Percentiles rank a stretch among this genome's conserved stretches.
Conservation (phyloP, 2,113 vertebrate species). For the Uropsilus gracilis region DNA sequence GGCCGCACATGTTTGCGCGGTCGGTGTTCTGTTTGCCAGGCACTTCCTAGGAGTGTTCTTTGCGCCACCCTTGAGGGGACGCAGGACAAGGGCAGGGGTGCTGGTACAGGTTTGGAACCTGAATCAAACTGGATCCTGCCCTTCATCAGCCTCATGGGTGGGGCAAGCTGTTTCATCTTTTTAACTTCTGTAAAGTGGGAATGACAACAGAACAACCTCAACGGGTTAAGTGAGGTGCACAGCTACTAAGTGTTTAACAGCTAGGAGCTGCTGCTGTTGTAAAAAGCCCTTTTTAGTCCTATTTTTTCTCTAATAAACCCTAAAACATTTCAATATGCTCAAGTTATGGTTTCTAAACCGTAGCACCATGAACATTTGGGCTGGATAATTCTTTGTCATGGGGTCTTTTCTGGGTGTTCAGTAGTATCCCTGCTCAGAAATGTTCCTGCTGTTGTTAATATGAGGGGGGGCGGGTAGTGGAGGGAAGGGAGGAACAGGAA, state of each 20-base stretch:
- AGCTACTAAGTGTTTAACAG: not conserved
- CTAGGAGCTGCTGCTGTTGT: not conserved
- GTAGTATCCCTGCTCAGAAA: not conserved
- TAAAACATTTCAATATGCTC: not conserved
- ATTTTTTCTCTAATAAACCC: not conserved
- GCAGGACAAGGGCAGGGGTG: not conserved
- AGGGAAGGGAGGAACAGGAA: too few relatives aligned
- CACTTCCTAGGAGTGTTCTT: not conserved
- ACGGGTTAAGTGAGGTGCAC: not conserved
- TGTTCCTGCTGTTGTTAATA: not conserved
- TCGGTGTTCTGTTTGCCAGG: not conserved
- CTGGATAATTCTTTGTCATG: not conserved
- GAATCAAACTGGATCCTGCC: not conserved
- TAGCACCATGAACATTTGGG: not conserved
- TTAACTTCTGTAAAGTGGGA: not conserved
- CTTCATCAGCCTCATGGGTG: not conserved
- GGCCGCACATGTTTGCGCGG: not conserved
- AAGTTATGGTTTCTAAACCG: not conserved
- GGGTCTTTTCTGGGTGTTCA: not conserved
- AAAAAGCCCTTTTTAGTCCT: not conserved
- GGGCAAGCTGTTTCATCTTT: not conserved
- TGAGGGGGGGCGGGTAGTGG: too few relatives aligned
- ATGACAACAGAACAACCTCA: not conserved
- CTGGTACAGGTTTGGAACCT: not conserved
- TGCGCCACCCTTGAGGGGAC: not conserved